phyloP scores from a whole-genome alignment of 2,113 vertebrate genomes.

The Phalacrocorax pelagicus region DNA sequence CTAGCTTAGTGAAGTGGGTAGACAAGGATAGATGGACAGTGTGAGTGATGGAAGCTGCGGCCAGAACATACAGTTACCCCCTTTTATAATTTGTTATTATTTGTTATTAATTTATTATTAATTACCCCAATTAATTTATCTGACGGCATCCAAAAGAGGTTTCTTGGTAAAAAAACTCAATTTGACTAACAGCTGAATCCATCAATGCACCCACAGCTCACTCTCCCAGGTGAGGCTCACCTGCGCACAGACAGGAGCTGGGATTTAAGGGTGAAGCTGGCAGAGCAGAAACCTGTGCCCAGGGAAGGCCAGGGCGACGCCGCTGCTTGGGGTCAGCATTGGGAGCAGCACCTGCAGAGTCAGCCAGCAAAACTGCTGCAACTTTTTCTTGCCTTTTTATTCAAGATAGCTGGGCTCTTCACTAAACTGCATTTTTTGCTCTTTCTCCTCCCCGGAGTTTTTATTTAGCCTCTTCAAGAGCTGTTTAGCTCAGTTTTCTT shows the following conservation, averaged over 20 bases:
- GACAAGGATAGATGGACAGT: not conserved
- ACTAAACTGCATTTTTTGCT: not conserved
- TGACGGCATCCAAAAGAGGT: not conserved
- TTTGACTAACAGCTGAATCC: not conserved
- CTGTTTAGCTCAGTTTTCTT: not conserved
- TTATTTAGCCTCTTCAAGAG: not conserved
- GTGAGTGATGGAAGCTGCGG: conserved; percentile 28
- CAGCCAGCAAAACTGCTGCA: not conserved
- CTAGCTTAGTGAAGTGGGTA: not conserved
- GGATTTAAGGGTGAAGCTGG: not conserved
- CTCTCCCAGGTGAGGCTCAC: not conserved
- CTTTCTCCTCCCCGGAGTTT: not conserved
- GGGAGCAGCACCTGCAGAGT: not conserved
- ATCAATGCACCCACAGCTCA: rapidly evolving
- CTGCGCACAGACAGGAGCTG: not conserved
- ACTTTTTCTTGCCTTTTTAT: not conserved
- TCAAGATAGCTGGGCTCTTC: not conserved
- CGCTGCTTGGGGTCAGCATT: not conserved
- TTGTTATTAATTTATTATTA: no score
- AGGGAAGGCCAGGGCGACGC: not conserved
- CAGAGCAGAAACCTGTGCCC: not conserved
- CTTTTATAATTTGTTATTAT: not conserved
- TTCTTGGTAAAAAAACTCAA: not conserved
- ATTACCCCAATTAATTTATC: not conserved
- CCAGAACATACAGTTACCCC: conserved; percentile 19